Evolutionary conservation across 2,113 vertebrate genomes (phyloP).

Genomic region (Pogona vitticeps): DNA sequence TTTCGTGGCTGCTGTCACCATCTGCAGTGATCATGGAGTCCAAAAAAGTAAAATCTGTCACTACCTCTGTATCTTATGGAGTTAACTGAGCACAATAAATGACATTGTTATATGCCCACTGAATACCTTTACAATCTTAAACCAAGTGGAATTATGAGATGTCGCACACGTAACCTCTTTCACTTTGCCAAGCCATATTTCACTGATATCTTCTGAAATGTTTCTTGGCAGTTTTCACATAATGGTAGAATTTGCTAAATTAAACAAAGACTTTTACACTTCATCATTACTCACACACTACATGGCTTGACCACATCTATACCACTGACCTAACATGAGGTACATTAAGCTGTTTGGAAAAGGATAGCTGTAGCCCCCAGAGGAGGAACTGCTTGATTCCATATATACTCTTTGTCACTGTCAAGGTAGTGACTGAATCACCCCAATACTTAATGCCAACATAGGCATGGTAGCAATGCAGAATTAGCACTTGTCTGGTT

Average conservation of each 20-base stretch:
- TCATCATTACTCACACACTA: neutral
- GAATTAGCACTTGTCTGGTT: neutral
- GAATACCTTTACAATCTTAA: neutral
- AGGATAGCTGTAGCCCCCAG: too few species aligned
- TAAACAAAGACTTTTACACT: neutral
- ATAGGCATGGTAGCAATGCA: neutral
- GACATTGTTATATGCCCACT: neutral
- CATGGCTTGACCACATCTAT: neutral
- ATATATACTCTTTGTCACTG: neutral
- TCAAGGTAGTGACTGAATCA: neutral
- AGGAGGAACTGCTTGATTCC: too few species aligned
- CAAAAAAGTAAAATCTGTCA: too few species aligned
- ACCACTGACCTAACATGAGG: neutral
- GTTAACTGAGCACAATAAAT: neutral
- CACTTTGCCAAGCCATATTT: neutral
- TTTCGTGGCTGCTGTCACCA: too few species aligned
- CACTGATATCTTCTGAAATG: neutral
- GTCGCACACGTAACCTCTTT: neutral
- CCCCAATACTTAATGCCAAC: neutral
- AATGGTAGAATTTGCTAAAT: neutral
- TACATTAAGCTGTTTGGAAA: neutral
- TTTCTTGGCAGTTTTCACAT: neutral
- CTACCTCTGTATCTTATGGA: too few species aligned
- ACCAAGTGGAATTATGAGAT: neutral
- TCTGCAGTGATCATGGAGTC: too few species aligned